Percentiles rank a stretch among this genome's conserved stretches.
phyloP scores from a whole-genome alignment of 30 jellyfish, hydroid and myxozoan genomes.

The Aurelia sp. region DNA sequence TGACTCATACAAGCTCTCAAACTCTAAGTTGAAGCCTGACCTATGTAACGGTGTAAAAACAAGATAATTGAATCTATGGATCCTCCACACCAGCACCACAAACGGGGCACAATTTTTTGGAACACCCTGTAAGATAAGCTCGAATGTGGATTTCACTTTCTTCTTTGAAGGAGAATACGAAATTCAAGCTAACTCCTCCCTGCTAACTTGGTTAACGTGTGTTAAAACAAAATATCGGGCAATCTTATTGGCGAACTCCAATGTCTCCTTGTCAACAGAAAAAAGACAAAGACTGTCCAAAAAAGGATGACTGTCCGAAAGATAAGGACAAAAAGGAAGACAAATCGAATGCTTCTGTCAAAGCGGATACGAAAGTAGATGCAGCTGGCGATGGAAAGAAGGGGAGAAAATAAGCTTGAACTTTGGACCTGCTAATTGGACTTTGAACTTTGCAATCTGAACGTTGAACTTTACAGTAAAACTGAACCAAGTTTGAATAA shows the following conservation, averaged over 20 bases:
- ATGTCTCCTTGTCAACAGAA: slow-evolving; percentile 87
- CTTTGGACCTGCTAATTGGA: too few species aligned
- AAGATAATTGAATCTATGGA: too few species aligned
- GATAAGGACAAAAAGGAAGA: slow-evolving; percentile 50
- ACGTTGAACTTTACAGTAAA: too few species aligned
- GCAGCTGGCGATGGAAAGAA: slow-evolving; percentile 73
- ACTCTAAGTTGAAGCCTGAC: too few species aligned
- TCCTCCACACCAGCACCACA: too few species aligned
- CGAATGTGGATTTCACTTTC: slow-evolving; percentile 18
- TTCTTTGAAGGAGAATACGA: slow-evolving; percentile 71
- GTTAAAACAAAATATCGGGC: slow-evolving; percentile 36
- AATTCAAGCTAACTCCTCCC: slow-evolving; percentile 82
- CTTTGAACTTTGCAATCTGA: too few species aligned
- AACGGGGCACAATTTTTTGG: too few species aligned
- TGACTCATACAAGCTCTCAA: too few species aligned
- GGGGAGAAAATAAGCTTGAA: slow-evolving; percentile 17
- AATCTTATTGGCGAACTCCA: slow-evolving; percentile 77
- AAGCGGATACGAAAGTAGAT: slow-evolving; percentile 74
- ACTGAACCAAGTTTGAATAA: too few species aligned
- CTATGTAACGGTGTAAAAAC: too few species aligned
- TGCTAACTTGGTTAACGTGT: slow-evolving; percentile 18
- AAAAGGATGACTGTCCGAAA: slow-evolving; percentile 27
- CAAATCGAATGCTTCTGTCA: slow-evolving; percentile 67
- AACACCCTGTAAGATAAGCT: too few species aligned
- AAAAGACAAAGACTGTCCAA: slow-evolving; percentile 62